Base-by-base conservation (phyloP, 2,888 invertebrate genomes). In the Pristionchus entomophagus region DNA sequence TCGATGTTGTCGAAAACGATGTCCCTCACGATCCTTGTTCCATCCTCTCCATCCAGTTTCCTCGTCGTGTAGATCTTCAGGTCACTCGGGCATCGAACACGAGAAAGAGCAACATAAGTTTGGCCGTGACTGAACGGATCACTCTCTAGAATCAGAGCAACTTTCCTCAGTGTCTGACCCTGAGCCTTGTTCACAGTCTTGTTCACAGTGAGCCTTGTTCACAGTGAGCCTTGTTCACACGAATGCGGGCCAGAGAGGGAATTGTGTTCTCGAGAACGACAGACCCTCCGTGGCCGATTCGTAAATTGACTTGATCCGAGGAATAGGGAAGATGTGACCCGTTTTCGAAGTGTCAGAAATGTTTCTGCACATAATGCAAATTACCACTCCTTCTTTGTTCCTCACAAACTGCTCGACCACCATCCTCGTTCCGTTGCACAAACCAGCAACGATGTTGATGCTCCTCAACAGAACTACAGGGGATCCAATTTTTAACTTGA, bases 401-500 rank as follows among this genome's bases (percentile, higher is more conserved):
- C 49, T 22, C 26, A 82, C 26, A 51, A 89, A 49, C n/a, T 83
- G 77, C 32, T 53, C 62, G 0, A 89, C 86, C 22, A 81, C 26
- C n/a, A 89, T 45, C 41, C 84, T 38, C n/a, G 87, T 88, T 17
- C 89, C 89, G 86, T 89, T 89, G 45, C 90, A 90, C 10, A 89
- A 35, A 0, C 89, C 89, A 73, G 85, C 69, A 10, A 59, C 49
- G 17, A 88, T 87, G 80, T 85, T 89, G 12, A 90, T 41, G 62
- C 90, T 89, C 45, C 88, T n/a, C 4, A 89, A 35, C 6, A 90
- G 32, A 73, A 90, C 88, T 0, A 89, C 88, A 26, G 83, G 86
- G n/a, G 73, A 59, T 80, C 88, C 77, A 29, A 59, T 73, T 53
- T 86, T 88, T n/a, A 90, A 65, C 12, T 53, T 73, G 51, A 90